Conservation (phyloP, 2,797 vertebrate species). For the Setipinna tenuifilis region DNA sequence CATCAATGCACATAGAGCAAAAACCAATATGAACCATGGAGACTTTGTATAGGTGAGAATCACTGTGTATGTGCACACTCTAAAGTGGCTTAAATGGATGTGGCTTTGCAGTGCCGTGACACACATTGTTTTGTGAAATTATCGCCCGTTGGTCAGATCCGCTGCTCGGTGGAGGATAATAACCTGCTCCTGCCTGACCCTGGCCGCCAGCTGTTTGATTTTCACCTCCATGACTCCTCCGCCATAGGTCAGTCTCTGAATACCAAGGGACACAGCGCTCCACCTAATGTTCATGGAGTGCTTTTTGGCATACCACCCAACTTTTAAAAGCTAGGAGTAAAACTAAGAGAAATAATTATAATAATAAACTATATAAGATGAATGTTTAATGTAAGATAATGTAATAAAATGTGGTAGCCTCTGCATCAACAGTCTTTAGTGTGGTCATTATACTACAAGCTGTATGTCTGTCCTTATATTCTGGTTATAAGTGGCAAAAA, state of each 20-base stretch:
- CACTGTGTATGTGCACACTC: background rate
- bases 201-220: constrained; percentile 31
- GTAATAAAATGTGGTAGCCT: too few relatives aligned
- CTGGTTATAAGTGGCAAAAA: background rate
- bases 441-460: background rate
- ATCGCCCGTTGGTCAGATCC: constrained; percentile 41
- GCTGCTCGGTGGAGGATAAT: constrained; percentile 55
- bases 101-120: background rate
- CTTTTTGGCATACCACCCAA: constrained; percentile 9
- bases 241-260: background rate
- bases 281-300: background rate
- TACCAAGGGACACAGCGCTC: background rate
- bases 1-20: background rate
- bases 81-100: background rate
- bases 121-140: constrained; percentile 37
- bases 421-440: too few relatives aligned
- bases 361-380: background rate
- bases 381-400: too few relatives aligned
- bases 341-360: too few relatives aligned
- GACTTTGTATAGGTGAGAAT: background rate
- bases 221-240: constrained; percentile 4
- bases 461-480: background rate
- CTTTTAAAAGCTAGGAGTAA: background rate
- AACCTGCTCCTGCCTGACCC: constrained; percentile 50
- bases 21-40: background rate